These are phyloP conservation scores for Sinocyclocheilus rhinocerous DNA, from an alignment of 2,113 vertebrate species.

Conservation along the genomic window DNA sequence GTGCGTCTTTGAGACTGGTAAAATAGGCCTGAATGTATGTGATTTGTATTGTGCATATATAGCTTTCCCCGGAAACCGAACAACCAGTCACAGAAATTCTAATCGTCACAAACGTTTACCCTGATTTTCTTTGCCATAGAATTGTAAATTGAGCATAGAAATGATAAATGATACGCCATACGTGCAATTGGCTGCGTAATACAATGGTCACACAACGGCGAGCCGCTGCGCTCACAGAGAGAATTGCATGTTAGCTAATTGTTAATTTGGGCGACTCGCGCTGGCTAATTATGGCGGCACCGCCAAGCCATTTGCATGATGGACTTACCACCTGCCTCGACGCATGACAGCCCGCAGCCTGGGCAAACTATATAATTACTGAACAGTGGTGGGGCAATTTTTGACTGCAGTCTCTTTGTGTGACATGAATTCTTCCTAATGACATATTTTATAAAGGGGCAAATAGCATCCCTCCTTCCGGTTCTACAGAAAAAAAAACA, in stretches of 20 bases:
- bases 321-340: slow-evolving; percentile 99
- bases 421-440: slow-evolving; percentile 99
- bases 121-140: slow-evolving; percentile 65
- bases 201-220: slow-evolving; percentile 93
- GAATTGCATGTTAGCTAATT: slow-evolving; percentile 99
- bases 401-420: slow-evolving; percentile 99
- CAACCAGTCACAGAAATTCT: slow-evolving; percentile 51
- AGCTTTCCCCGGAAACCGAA: slow-evolving; percentile 50
- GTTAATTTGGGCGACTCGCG: slow-evolving; percentile 99
- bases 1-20: slow-evolving; percentile 28
- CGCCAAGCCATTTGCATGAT: slow-evolving; percentile 99
- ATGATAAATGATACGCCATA: slow-evolving; percentile 89
- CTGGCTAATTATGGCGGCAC: slow-evolving; percentile 96
- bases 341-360: slow-evolving; percentile 89
- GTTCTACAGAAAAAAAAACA: slow-evolving; percentile 87
- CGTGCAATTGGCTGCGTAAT: slow-evolving; percentile 75
- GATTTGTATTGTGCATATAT: slow-evolving; percentile 20
- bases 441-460: slow-evolving; percentile 99
- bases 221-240: slow-evolving; percentile 88
- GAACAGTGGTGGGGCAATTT: slow-evolving; percentile 98
- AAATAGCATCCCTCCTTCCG: slow-evolving; percentile 85
- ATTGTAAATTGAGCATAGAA: slow-evolving; percentile 71
- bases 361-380: slow-evolving; percentile 99
- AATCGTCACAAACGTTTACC: slow-evolving; percentile 47
- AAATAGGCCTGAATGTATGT: slow-evolving; percentile 44